Base-by-base conservation (phyloP, 2,888 invertebrate species). In the Auanema sp. region DNA sequence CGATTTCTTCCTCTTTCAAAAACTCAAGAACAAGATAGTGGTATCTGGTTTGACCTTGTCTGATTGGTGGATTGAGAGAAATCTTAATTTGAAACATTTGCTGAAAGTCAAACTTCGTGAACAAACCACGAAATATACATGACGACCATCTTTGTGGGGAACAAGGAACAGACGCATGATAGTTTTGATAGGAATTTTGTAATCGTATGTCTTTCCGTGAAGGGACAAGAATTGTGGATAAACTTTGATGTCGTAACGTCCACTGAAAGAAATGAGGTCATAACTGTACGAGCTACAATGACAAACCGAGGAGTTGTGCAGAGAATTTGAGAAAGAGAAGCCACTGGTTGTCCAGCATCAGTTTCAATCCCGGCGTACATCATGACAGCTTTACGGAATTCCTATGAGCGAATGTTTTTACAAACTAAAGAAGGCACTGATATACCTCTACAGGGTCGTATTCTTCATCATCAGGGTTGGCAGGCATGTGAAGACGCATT, bases 131-230 rank as follows among this genome's bases (percentile, higher is more conserved):
- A 97, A 97, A 86, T 93, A 98, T 90, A 94, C 95, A 85, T 97
- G 97, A 1, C 97, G 87, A n/a, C 90, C 91, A 85, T 98, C 97
- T 84, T 93, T 94, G 84, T 99, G 97, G 0, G 97, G 97, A 58
- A 99, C 86, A 41, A 97, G 87, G 84, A 98, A 98, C 16, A 98
- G 86, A 8, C 98, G 89, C 16, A 96, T 87, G 3, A 99, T 95
- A 0, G 96, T 95, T 0, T 92, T 92, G 90, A 94, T 92, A 0
- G 97, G 96, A 78, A 98, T 97, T 87, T 99, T 98, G 88, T 98
- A 99, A 87, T 98, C 98, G 84, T 96, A 98, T 0, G 98, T 97
- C 89, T 98, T 99, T 81, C 94, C 94, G 83, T 93, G 93, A 65
- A 94, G 89, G 86, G 93, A 92, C 79, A 94, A 90, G 85, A 93